Evolutionary conservation across 2,113 vertebrate species (phyloP).

Genomic region (Collichthys lucidus): DNA sequence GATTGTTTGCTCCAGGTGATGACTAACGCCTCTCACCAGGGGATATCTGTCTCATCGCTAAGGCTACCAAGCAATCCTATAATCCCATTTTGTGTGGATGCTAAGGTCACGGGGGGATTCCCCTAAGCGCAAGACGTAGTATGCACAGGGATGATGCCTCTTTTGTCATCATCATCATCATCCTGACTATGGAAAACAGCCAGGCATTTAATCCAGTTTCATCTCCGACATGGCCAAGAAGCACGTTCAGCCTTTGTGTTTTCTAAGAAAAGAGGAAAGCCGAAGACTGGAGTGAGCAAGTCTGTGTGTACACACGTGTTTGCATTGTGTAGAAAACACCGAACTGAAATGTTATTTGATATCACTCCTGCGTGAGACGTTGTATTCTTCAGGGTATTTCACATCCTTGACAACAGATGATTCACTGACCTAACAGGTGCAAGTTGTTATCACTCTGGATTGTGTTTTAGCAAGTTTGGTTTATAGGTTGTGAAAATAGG

Average conservation of each 20-base stretch:
- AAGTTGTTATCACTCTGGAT: slow-evolving; percentile 1
- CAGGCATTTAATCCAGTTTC: slow-evolving; percentile 12
- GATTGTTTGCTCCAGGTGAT: slow-evolving; percentile 56
- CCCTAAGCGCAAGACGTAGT: slow-evolving; percentile 34
- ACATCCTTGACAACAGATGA: background rate
- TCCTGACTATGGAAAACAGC: slow-evolving; percentile 9
- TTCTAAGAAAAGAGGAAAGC: background rate
- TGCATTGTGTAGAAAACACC: background rate
- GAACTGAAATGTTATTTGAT: slow-evolving; percentile 1
- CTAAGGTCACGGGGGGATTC: slow-evolving; percentile 67
- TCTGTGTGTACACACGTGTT: background rate
- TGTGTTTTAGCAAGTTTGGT: background rate
- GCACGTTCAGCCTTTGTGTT: background rate
- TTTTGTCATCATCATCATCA: slow-evolving; percentile 23
- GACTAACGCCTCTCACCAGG: slow-evolving; percentile 53
- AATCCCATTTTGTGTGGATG: slow-evolving; percentile 62
- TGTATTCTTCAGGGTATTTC: slow-evolving; percentile 8
- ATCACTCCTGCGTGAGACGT: background rate
- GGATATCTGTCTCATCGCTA: slow-evolving; percentile 52
- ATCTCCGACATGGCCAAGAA: background rate
- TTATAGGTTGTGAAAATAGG: background rate
- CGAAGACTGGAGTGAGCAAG: background rate
- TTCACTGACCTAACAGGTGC: background rate
- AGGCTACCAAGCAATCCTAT: slow-evolving; percentile 68
- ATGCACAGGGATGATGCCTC: slow-evolving; percentile 24